A percentile compares a stretch with the other conserved stretches of the same genome.
Conservation (phyloP, 2,888 invertebrate genomes). For the Allacma fusca region DNA sequence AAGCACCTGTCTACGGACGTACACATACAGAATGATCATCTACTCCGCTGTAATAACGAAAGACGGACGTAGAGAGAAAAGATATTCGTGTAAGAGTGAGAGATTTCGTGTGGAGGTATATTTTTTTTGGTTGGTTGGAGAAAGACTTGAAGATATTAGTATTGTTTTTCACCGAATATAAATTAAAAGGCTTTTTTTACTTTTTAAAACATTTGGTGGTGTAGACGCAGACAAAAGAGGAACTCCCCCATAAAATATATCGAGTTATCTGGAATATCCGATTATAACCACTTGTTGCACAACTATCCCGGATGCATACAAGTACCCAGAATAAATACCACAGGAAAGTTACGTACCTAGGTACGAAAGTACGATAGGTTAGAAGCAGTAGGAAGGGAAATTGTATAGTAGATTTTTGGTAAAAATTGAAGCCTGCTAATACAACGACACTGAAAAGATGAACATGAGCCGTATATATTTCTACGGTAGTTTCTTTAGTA, state of each 20-base stretch:
- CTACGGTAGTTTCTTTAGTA: no score
- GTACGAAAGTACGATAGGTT: no score
- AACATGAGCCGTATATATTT: no score
- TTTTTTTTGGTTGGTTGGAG: constrained; percentile 3
- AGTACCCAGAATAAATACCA: no score
- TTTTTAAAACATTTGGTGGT: neutral
- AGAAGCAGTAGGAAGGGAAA: no score
- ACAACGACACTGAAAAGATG: neutral
- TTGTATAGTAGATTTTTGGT: neutral
- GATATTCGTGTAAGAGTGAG: constrained; percentile 41
- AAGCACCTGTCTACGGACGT: neutral
- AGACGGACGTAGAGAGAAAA: neutral
- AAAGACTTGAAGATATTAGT: constrained; percentile 10
- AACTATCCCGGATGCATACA: neutral
- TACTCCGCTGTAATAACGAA: neutral
- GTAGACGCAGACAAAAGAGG: neutral
- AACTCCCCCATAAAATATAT: neutral
- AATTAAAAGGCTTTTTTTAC: constrained; percentile 49
- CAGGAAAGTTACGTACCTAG: no score
- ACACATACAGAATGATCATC: neutral
- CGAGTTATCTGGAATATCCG: constrained; percentile 32
- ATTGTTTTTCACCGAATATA: constrained; percentile 53
- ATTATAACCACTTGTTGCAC: constrained; percentile 18
- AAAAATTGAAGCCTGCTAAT: constrained; percentile 9
- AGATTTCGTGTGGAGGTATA: constrained; percentile 38